Percentiles rank a stretch among this genome's conserved stretches.
phyloP scores from a whole-genome alignment of 2,888 invertebrate genomes.

The Clusia tigrina region DNA sequence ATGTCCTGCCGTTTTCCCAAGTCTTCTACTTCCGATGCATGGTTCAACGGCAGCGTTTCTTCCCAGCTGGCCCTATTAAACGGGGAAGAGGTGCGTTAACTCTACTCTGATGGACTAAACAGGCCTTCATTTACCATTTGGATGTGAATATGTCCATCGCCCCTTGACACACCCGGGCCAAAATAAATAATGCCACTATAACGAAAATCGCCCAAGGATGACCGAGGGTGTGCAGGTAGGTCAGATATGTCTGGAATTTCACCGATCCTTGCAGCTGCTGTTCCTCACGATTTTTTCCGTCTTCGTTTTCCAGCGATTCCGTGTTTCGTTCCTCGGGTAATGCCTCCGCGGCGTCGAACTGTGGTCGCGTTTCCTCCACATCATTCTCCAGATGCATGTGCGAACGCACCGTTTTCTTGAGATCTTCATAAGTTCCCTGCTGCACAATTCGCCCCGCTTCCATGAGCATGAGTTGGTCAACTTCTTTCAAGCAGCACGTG shows the following conservation, averaged over 20 bases:
- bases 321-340: constrained; percentile 30
- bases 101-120: background rate
- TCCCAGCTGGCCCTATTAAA: constrained; percentile 62
- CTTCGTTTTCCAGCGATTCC: constrained; percentile 32
- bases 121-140: constrained; percentile 71
- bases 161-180: constrained; percentile 73
- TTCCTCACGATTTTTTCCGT: constrained; percentile 65
- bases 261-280: constrained; percentile 71
- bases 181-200: constrained; percentile 65
- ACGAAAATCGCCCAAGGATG: constrained; percentile 57
- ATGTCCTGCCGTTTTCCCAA: constrained; percentile 44
- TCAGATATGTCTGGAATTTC: constrained; percentile 68
- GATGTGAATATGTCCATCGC: constrained; percentile 78
- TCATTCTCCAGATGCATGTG: constrained; percentile 53
- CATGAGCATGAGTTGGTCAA: constrained; percentile 67
- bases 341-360: constrained; percentile 39
- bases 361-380: constrained; percentile 35
- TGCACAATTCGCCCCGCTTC: constrained; percentile 63
- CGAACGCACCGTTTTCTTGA: constrained; percentile 68
- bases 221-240: constrained; percentile 68
- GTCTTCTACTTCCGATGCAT: constrained; percentile 41
- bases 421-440: constrained; percentile 60
- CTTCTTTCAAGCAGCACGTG: constrained; percentile 69
- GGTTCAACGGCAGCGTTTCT: constrained; percentile 47
- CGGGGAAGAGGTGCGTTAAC: background rate